Conservation (phyloP, 2,888 invertebrate genomes). For the Plagodis pulveraria region DNA sequence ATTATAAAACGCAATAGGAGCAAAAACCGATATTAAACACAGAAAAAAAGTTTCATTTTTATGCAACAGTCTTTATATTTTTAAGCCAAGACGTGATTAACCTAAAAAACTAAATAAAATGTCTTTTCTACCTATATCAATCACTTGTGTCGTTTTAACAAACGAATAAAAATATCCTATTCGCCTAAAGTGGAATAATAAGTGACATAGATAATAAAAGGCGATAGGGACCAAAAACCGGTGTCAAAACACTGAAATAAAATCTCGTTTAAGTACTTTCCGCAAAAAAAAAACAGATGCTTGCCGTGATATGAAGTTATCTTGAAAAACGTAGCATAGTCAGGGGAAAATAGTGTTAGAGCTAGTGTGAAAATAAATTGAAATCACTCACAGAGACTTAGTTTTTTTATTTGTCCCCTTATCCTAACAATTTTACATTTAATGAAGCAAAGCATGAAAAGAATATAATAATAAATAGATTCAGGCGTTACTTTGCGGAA, state of each 20-base stretch:
- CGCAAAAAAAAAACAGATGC: constrained; percentile 39
- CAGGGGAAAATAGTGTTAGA: constrained; percentile 15
- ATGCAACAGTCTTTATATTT: no score
- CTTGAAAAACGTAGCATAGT: constrained; percentile 37
- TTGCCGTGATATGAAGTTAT: constrained; percentile 43
- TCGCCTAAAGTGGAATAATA: constrained; percentile 21
- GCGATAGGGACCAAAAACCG: constrained; percentile 27
- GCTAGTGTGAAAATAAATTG: constrained; percentile 1
- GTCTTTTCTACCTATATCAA: constrained; percentile 1
- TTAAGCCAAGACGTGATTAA: background rate
- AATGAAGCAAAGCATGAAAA: no score
- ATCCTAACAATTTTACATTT: background rate
- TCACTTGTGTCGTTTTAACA: constrained; percentile 2
- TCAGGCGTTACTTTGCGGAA: no score
- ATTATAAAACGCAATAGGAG: no score
- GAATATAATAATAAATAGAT: no score
- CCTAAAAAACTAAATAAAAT: background rate
- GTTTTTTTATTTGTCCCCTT: background rate
- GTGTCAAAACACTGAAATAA: constrained; percentile 38
- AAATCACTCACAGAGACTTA: background rate
- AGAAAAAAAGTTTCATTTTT: no score
- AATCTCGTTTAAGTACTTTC: constrained; percentile 36
- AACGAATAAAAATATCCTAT: constrained; percentile 22
- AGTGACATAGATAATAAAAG: constrained; percentile 35
- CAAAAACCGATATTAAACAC: no score